A percentile compares a stretch with the other conserved stretches of the same genome.
These are phyloP conservation scores for Spinus pinus DNA, from an alignment of 2,797 vertebrate genomes.

Conservation along the genomic window DNA sequence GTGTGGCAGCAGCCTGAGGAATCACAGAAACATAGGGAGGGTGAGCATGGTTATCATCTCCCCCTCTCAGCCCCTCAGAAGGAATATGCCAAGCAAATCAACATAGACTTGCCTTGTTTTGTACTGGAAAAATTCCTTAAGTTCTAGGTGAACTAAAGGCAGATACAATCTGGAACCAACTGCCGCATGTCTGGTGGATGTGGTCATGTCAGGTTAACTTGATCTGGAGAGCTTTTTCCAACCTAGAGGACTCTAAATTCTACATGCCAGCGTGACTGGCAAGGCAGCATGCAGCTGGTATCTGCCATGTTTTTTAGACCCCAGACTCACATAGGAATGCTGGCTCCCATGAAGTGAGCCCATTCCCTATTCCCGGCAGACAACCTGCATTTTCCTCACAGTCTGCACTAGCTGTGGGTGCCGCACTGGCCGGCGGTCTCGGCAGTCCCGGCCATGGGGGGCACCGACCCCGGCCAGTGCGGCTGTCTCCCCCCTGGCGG, in stretches of 20 bases:
- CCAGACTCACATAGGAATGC: neutral
- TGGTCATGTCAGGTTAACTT: neutral
- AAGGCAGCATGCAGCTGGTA: neutral
- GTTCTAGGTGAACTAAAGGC: neutral
- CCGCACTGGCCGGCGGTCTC: neutral
- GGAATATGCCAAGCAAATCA: fast-evolving
- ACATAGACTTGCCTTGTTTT: neutral
- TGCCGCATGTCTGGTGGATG: fast-evolving
- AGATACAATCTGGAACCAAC: neutral
- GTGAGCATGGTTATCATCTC: fast-evolving
- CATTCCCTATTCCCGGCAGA: neutral
- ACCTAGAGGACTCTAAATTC: neutral
- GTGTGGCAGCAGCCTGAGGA: neutral
- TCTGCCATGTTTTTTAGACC: neutral
- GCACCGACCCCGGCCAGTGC: neutral
- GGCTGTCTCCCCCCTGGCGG: neutral
- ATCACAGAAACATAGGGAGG: neutral
- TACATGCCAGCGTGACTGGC: neutral
- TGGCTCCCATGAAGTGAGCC: neutral
- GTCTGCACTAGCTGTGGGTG: neutral
- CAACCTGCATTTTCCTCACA: neutral
- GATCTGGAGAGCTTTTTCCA: neutral
- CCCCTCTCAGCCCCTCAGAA: neutral
- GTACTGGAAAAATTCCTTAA: neutral
- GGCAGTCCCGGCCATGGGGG: neutral